phyloP scores from a whole-genome alignment of 2,888 invertebrate species.

The Quadroppia sp. region DNA sequence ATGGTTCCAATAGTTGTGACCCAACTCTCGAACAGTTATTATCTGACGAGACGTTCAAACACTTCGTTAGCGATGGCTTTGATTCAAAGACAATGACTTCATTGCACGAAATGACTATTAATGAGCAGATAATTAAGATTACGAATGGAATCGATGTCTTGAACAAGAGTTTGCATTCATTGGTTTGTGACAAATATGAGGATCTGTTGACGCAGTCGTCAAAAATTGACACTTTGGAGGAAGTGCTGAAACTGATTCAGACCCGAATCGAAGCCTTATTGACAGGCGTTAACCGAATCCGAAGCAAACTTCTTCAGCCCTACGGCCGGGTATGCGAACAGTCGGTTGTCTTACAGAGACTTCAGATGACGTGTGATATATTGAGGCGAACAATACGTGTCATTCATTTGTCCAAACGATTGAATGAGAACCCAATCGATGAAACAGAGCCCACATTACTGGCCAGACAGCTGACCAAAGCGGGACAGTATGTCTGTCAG shows the following conservation, averaged over 20 bases:
- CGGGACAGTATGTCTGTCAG: constrained; percentile 39
- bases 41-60: constrained; percentile 6
- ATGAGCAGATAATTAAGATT: constrained; percentile 40
- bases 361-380: constrained; percentile 43
- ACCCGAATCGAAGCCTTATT: constrained; percentile 25
- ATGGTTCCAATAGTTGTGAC: neutral
- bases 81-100: neutral
- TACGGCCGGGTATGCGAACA: constrained; percentile 36
- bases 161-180: constrained; percentile 24
- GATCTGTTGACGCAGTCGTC: constrained; percentile 33
- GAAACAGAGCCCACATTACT: constrained; percentile 32
- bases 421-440: constrained; percentile 20
- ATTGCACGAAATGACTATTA: neutral
- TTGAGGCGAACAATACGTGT: constrained; percentile 41
- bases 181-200: constrained; percentile 40
- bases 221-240: constrained; percentile 40
- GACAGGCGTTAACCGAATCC: constrained; percentile 27
- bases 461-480: constrained; percentile 37
- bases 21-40: neutral
- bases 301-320: constrained; percentile 33
- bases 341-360: constrained; percentile 41
- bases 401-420: constrained; percentile 38
- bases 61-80: constrained; percentile 31
- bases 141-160: constrained; percentile 38
- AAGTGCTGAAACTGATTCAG: constrained; percentile 34